Percentiles rank a stretch among this genome's conserved stretches.
phyloP scores from a whole-genome alignment of 2,113 vertebrate species.

The Myrmecobius fasciatus region DNA sequence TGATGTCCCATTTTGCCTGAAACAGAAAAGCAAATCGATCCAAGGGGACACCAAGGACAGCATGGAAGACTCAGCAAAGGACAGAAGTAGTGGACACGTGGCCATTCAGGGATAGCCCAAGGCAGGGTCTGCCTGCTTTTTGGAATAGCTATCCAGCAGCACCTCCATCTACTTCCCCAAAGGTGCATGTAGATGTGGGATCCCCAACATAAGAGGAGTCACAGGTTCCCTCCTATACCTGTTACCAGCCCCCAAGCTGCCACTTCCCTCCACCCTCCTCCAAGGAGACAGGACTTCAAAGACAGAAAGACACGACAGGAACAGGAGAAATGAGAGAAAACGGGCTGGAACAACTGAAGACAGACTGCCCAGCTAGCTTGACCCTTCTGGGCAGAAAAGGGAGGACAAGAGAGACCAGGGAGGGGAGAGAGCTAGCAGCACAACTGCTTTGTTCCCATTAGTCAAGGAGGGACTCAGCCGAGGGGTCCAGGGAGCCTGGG shows the following conservation, averaged over 20 bases:
- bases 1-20: neutral
- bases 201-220: neutral
- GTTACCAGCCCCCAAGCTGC: neutral
- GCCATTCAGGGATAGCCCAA: no score
- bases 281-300: conserved; percentile 42
- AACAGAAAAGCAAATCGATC: neutral
- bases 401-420: neutral
- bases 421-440: conserved; percentile 40
- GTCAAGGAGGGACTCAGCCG: neutral
- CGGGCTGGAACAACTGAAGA: conserved; percentile 7
- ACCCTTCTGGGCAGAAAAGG: neutral
- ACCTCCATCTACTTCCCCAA: neutral
- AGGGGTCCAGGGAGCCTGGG: conserved; percentile 30
- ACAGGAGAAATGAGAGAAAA: conserved; percentile 29
- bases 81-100: neutral
- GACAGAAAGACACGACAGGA: conserved; percentile 56
- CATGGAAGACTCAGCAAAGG: neutral
- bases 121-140: neutral
- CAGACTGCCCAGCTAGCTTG: no score
- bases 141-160: no score
- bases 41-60: neutral
- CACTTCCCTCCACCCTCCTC: conserved; percentile 41
- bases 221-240: neutral
- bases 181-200: neutral
- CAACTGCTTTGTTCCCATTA: conserved; percentile 44